Evolutionary conservation across 2,113 vertebrate species (phyloP), one percentile per base, ranked within the genome.

Genomic region (Sylvia atricapilla): DNA sequence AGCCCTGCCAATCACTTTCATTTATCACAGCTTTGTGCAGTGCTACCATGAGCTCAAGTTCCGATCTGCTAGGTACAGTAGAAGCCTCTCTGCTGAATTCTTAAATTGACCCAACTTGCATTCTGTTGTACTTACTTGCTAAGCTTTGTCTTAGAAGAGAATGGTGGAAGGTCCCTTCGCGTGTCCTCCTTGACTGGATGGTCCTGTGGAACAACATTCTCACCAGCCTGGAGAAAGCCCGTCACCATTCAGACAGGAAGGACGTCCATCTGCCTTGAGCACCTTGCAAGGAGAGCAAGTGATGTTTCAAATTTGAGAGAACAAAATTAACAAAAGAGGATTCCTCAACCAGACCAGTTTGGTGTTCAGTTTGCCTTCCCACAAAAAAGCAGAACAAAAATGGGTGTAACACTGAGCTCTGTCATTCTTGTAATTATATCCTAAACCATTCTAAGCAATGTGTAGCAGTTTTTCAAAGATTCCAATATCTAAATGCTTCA

Each of bases 21-120:
- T 99, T 97, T 99, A 99, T 97, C 99, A 99, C 98, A 99, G 99
- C 97, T 99, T 99, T 92, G 99, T 99, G 93, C 99, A 99, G 93
- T 99, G 99, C 97, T 99, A 99, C 94, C 98, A 99, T 52, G 99
- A 99, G 98, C 99, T 99, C 93, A 99, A 99, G 97, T 98, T 99
- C 90, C 98, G 99, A 96, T 99, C 99, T 4, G 99, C 99, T 96
- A 98, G 99, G 94, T 99, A 98, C 85, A 97, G 99, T 73, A 98
- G 99, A 95, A 99, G 98, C 97, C 97, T 99, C 77, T 99, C 99
- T 4, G 84, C 97, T 20, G 99, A 99, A 95, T 98, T 99, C 95
- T 97, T 99, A 95, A 98, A 98, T 95, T 99, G 73, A 95, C 67
- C 82, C 76, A 55, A 84, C 91, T 90, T 81, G 55, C 89, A 84